Evolutionary conservation across 2,888 invertebrate species (phyloP), one percentile per base, ranked within the genome.

Genomic region (Priocnemis perturbator): DNA sequence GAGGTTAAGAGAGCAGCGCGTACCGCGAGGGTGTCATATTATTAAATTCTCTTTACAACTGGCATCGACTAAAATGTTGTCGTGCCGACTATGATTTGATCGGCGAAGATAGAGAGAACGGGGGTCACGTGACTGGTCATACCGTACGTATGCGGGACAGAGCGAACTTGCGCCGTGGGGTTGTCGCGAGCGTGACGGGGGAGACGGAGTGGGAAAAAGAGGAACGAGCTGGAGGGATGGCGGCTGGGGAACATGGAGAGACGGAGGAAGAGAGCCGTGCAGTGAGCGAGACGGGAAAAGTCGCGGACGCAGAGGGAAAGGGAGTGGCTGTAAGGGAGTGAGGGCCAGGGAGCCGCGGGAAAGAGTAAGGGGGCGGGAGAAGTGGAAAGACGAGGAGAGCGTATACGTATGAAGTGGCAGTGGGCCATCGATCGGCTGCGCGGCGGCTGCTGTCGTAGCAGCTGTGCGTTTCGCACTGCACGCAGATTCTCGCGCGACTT

Each of bases 351-450:
- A 44, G 48, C 20, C 44, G 60, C 50, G 26, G 60, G 37, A 19
- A 17, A 26, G 52, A 44, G 59, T 53, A 60, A 60, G 60, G 68
- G 58, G 66, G 45, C 60, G 65, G 63, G 52, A 61, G 52, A 59
- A 52, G 17, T 57, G 61, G 63, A 56, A 57, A 45, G 30, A 44
- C 19, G 61, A 60, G 64, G 56, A 69, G 52, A 53, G 52, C 50
- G 66, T 73, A 73, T 52, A 60, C 56, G 52, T 57, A 47, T 58
- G 59, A 76, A 80, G 80, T 79, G 83, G 81, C 78, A 86, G 80
- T 84, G 83, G 83, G 85, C 83, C 85, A 87, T 87, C 86, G 86
- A 87, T 87, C 86, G 84, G 76, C 74, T 86, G 85, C 84, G 83
- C 85, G 81, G 64, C 71, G 77, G 67, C 76, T 37, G 37, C 37